Percentiles rank a stretch among this genome's conserved stretches.
Conservation (phyloP, 2,888 invertebrate genomes). For the Carpatolechia fugitivella region DNA sequence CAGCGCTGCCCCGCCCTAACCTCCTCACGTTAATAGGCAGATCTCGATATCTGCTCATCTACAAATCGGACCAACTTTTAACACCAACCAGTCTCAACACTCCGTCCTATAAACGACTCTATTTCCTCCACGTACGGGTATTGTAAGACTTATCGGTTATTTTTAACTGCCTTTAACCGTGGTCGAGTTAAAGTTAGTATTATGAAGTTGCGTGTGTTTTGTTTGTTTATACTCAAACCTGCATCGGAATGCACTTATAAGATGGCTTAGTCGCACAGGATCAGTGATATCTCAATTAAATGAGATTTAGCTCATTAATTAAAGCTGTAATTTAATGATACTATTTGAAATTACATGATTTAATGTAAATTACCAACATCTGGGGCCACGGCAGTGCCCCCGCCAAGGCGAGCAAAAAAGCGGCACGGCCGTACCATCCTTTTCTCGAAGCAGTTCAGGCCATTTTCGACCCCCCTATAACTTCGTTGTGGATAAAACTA, state of each 20-base stretch:
- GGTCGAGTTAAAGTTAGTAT: conserved; percentile 42
- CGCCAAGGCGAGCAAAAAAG: too few species aligned
- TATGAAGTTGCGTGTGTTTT: conserved; percentile 41
- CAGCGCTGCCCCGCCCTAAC: conserved; percentile 63
- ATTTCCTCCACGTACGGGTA: conserved; percentile 15
- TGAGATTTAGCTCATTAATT: not conserved
- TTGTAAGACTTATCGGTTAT: not conserved
- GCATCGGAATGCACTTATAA: conserved; percentile 24
- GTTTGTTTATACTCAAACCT: conserved; percentile 40
- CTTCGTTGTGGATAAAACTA: too few species aligned
- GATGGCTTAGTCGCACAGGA: conserved; percentile 8
- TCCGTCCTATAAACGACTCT: conserved; percentile 27
- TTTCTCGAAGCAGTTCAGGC: too few species aligned
- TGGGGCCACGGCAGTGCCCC: too few species aligned
- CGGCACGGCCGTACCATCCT: too few species aligned
- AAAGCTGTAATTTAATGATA: too few species aligned
- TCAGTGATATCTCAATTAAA: conserved; percentile 13
- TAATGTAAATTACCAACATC: too few species aligned
- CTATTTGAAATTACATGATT: too few species aligned
- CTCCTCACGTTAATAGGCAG: conserved; percentile 66
- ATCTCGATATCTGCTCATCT: conserved; percentile 63
- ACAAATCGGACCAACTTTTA: conserved; percentile 42
- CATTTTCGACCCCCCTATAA: too few species aligned
- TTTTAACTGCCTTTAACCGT: conserved; percentile 24
- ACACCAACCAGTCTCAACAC: conserved; percentile 16